Percentiles rank a stretch among this genome's conserved stretches.
These are phyloP conservation scores for Siniperca knerii DNA, from an alignment of 2,113 vertebrate species.

Conservation along the genomic window DNA sequence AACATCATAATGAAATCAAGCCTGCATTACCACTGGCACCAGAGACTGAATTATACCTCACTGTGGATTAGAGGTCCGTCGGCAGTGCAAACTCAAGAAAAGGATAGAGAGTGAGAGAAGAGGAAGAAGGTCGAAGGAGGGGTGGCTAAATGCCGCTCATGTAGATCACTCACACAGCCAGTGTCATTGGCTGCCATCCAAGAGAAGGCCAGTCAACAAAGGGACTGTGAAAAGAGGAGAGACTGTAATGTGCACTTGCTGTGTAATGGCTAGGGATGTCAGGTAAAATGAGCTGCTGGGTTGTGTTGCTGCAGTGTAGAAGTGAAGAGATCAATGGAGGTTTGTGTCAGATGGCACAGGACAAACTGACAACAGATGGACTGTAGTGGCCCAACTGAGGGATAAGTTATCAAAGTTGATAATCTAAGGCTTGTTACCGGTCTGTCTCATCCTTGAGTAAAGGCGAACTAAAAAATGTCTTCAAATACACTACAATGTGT, in stretches of 20 bases:
- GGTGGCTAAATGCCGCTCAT: constrained; percentile 56
- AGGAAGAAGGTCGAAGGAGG: constrained; percentile 52
- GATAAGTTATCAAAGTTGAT: not conserved
- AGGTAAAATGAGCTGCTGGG: constrained; percentile 65
- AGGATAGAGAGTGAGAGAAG: constrained; percentile 26
- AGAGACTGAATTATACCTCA: constrained; percentile 67
- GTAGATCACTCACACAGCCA: constrained; percentile 58
- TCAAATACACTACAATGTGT: not conserved
- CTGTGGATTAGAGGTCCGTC: constrained; percentile 61
- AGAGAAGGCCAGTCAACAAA: constrained; percentile 69
- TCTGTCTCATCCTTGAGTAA: not conserved
- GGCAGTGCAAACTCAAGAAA: constrained; percentile 50
- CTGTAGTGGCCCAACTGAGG: constrained; percentile 1
- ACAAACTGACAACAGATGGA: constrained; percentile 25
- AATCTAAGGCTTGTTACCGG: not conserved
- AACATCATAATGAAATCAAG: constrained; percentile 78
- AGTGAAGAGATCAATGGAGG: constrained; percentile 56
- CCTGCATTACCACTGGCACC: constrained; percentile 66
- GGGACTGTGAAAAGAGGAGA: constrained; percentile 37
- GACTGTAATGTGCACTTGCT: constrained; percentile 52
- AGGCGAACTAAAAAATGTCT: not conserved
- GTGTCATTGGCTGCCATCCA: constrained; percentile 64
- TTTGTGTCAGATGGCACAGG: constrained; percentile 44
- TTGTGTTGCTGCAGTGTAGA: constrained; percentile 46
- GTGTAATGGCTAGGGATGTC: constrained; percentile 44